A percentile compares a stretch with the other conserved stretches of the same genome.
These are phyloP conservation scores for Adelges cooleyi DNA, from an alignment of 1,140 invertebrate species.

Conservation along the genomic window DNA sequence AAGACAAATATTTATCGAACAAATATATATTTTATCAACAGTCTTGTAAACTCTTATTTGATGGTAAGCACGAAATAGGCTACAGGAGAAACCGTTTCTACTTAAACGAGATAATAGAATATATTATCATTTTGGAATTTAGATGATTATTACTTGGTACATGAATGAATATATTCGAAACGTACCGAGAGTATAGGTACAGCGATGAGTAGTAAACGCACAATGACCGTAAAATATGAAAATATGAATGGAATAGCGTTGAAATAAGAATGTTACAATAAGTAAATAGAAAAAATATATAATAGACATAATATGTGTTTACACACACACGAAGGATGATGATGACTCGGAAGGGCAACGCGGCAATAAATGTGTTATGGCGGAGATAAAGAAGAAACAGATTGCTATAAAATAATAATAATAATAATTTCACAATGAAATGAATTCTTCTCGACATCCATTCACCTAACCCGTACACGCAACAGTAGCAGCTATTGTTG, in stretches of 20 bases:
- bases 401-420: conserved; percentile 25
- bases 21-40: not conserved
- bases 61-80: too few relatives aligned
- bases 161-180: too few relatives aligned
- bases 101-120: too few relatives aligned
- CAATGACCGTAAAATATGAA: not conserved
- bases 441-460: conserved; percentile 24
- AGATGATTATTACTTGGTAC: too few relatives aligned
- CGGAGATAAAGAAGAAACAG: conserved; percentile 21
- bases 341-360: conserved; percentile 18
- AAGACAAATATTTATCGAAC: too few relatives aligned
- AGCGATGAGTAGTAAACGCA: not conserved
- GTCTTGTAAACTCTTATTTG: conserved; percentile 10
- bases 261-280: conserved; percentile 11
- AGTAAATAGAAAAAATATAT: conserved; percentile 16
- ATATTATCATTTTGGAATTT: too few relatives aligned
- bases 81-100: too few relatives aligned
- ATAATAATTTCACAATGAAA: conserved; percentile 26
- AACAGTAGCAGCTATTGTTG: not conserved
- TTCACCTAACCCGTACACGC: too few relatives aligned
- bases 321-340: not conserved
- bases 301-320: not conserved
- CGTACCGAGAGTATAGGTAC: too few relatives aligned
- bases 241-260: conserved; percentile 7
- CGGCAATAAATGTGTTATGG: conserved; percentile 15